Base-by-base conservation (phyloP, 2,888 invertebrate genomes). In the Papilio gigon region DNA sequence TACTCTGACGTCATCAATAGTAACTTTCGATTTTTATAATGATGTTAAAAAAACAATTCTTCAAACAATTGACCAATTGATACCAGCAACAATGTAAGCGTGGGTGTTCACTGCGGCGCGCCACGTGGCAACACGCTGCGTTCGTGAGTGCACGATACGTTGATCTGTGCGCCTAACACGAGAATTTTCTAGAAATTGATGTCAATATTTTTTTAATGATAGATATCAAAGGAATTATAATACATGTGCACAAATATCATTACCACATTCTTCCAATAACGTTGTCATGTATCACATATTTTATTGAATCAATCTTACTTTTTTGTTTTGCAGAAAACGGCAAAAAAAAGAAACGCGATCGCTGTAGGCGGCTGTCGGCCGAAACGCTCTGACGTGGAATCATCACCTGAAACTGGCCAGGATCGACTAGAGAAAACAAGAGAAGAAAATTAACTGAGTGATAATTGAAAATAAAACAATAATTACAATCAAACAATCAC, bases 321-420 rank as follows among this genome's bases (percentile, higher is more conserved):
- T 71, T 71, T 71, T 71, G 70, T 71, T n/a, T n/a, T 69, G 72
- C 75, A 77, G 76, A 76, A 71, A 72, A 61, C 64, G 66, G 61
- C 71, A 74, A 71, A 83, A 84, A 82, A 79, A 79, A 84, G 83
- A 80, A 74, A 73, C 76, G 77, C 78, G 75, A 76, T 64, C 71
- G 73, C 70, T 60, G 80, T 80, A 76, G 83, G 82, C 80, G 76
- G 73, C 79, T 80, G 80, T 80, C 80, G 79, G 77, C 77, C 74
- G 68, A 75, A 80, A 75, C 71, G 76, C 75, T 73, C 70, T 76
- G 77, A 76, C 77, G 77, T 74, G 71, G 71, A 82, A 80, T 80
- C 78, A 76, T 72, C 71, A 44, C 50, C 33, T 22, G 67, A 67
- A 58, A 72, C 73, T 70, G 73, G 76, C 75, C 77, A 77, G 75